These are phyloP conservation scores for Anorthoa munda DNA, from an alignment of 2,888 invertebrate genomes.

Conservation along the genomic window DNA sequence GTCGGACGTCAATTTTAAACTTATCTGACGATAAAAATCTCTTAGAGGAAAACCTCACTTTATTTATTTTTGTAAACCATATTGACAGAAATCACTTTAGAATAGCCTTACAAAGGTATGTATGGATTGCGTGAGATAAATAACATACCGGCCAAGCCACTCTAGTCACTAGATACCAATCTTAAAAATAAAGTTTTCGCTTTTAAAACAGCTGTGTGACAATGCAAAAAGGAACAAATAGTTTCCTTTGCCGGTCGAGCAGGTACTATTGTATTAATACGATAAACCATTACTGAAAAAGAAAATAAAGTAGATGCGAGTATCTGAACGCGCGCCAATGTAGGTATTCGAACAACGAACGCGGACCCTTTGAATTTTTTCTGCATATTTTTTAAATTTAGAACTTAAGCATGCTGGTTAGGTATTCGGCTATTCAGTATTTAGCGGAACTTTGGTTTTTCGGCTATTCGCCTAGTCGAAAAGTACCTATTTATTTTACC, in stretches of 20 bases:
- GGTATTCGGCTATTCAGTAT: not conserved
- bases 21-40: not conserved
- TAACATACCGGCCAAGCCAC: slow-evolving; percentile 55
- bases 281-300: slow-evolving; percentile 76
- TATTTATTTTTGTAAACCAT: slow-evolving; percentile 2
- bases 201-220: slow-evolving; percentile 73
- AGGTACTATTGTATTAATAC: slow-evolving; percentile 81
- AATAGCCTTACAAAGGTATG: slow-evolving; percentile 29
- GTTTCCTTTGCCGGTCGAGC: slow-evolving; percentile 62
- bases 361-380: slow-evolving; percentile 38
- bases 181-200: slow-evolving; percentile 71
- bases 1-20: no score
- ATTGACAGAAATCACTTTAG: slow-evolving; percentile 36
- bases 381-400: not conserved
- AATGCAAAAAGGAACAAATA: slow-evolving; percentile 71
- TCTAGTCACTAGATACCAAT: slow-evolving; percentile 67
- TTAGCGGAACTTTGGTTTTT: not conserved
- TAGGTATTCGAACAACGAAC: slow-evolving; percentile 40
- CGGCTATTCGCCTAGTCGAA: not conserved
- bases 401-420: not conserved
- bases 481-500: not conserved
- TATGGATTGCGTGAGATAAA: slow-evolving; percentile 66
- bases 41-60: not conserved
- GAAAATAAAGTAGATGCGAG: slow-evolving; percentile 69
- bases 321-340: slow-evolving; percentile 66